Percentiles rank a stretch among this genome's conserved stretches.
phyloP scores from a whole-genome alignment of 64 coral and sea anemone genomes.

The Montipora efflorescens region DNA sequence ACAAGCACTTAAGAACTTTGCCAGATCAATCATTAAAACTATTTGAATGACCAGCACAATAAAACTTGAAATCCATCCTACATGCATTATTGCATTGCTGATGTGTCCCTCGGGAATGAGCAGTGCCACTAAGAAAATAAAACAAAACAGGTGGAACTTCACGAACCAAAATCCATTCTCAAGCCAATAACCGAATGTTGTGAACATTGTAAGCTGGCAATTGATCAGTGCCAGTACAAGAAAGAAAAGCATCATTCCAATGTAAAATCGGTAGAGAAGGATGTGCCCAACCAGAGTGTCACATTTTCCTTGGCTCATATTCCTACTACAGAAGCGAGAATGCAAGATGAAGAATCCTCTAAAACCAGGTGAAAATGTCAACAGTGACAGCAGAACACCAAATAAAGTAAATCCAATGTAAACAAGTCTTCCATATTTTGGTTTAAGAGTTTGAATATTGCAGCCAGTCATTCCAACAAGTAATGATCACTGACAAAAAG shows the following conservation, averaged over 20 bases:
- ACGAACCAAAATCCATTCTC: slow-evolving; percentile 92
- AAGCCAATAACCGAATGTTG: slow-evolving; percentile 49
- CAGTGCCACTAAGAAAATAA: slow-evolving; percentile 67
- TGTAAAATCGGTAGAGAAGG: slow-evolving; percentile 77
- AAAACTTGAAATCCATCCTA: slow-evolving; percentile 82
- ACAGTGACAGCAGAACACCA: slow-evolving; percentile 73
- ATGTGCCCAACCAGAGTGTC: slow-evolving; percentile 87
- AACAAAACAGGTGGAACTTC: slow-evolving; percentile 89
- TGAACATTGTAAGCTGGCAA: slow-evolving; percentile 85
- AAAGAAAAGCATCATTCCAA: slow-evolving; percentile 90
- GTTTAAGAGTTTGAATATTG: slow-evolving; percentile 71
- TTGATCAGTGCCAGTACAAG: slow-evolving; percentile 78
- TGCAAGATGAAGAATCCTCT: slow-evolving; percentile 77
- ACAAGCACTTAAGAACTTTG: slow-evolving; percentile 60
- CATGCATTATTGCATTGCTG: slow-evolving; percentile 73
- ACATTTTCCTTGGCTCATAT: slow-evolving; percentile 87
- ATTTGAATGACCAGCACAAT: slow-evolving; percentile 81
- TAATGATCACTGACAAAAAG: not conserved
- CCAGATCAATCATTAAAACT: slow-evolving; percentile 83
- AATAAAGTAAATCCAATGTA: slow-evolving; percentile 73
- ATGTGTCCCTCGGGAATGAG: slow-evolving; percentile 82
- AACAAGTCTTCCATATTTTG: slow-evolving; percentile 76
- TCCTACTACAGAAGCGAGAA: slow-evolving; percentile 78
- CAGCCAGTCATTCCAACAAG: not conserved
- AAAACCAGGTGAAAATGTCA: slow-evolving; percentile 77